Conservation (phyloP, 2,888 invertebrate genomes). For the Amphimallon solstitiale region DNA sequence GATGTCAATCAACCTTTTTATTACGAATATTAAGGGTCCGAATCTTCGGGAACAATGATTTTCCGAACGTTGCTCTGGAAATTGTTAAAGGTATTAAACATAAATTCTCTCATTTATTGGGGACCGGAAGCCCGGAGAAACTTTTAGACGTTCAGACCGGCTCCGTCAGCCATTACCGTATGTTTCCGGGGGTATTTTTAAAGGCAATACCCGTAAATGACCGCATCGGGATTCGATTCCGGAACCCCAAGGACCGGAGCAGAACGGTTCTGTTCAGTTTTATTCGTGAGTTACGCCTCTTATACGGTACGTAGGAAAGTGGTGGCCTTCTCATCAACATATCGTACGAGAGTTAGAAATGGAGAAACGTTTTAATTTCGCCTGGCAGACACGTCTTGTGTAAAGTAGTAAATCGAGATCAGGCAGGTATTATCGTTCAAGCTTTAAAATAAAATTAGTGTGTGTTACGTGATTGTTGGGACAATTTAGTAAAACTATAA, state of each 20-base stretch:
- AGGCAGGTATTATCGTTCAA: too few species aligned
- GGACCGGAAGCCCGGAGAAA: slow-evolving; percentile 1
- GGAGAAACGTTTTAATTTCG: slow-evolving; percentile 8
- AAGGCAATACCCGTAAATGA: slow-evolving; percentile 28
- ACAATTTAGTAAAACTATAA: too few species aligned
- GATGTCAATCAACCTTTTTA: slow-evolving; percentile 20
- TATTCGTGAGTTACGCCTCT: slow-evolving; percentile 20
- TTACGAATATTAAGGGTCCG: slow-evolving; percentile 1
- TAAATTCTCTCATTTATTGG: slow-evolving; percentile 29
- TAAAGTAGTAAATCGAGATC: too few species aligned
- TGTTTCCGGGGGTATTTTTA: slow-evolving; percentile 29
- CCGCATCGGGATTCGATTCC: slow-evolving; percentile 33
- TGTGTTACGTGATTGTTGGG: too few species aligned
- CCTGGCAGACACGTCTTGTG: too few species aligned
- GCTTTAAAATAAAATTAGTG: too few species aligned
- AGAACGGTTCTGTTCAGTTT: slow-evolving; percentile 27
- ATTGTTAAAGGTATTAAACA: slow-evolving; percentile 28
- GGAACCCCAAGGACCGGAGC: slow-evolving; percentile 14
- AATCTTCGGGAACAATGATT: neutral
- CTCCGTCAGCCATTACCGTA: slow-evolving; percentile 33
- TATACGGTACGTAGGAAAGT: slow-evolving; percentile 9
- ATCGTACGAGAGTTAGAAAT: neutral
- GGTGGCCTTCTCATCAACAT: neutral
- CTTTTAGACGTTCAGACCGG: slow-evolving; percentile 18
- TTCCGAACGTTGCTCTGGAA: slow-evolving; percentile 4